These are phyloP conservation scores for Drosophila mimica DNA, from an alignment of 2,888 invertebrate species.

Conservation along the genomic window DNA sequence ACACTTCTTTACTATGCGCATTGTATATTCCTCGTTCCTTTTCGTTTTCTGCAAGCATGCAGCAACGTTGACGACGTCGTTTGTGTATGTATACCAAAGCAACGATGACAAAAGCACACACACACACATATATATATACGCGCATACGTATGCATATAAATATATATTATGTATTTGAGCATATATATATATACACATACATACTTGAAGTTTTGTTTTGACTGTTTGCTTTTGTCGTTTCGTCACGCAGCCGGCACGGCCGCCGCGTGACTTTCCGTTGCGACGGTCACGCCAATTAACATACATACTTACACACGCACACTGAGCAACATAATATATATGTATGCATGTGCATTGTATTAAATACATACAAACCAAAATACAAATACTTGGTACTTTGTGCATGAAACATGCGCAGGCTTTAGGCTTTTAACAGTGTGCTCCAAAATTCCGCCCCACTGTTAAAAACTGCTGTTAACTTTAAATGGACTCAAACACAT, in stretches of 20 bases:
- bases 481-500: slow-evolving; percentile 39
- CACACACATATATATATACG: neutral
- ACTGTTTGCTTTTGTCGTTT: slow-evolving; percentile 64
- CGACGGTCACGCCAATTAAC: slow-evolving; percentile 63
- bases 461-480: slow-evolving; percentile 49
- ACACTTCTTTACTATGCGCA: slow-evolving; percentile 30
- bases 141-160: neutral
- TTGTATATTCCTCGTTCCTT: slow-evolving; percentile 31
- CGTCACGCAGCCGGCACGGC: slow-evolving; percentile 63
- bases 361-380: slow-evolving; percentile 9
- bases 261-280: slow-evolving; percentile 63
- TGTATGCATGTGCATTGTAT: neutral
- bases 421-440: slow-evolving; percentile 29
- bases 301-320: slow-evolving; percentile 31
- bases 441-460: slow-evolving; percentile 15
- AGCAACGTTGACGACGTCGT: slow-evolving; percentile 39
- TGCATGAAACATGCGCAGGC: slow-evolving; percentile 31
- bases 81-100: slow-evolving; percentile 63
- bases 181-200: slow-evolving; percentile 16
- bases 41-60: slow-evolving; percentile 73
- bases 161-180: neutral
- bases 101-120: slow-evolving; percentile 20
- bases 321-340: slow-evolving; percentile 5
- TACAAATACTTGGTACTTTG: slow-evolving; percentile 11
- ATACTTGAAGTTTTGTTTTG: slow-evolving; percentile 67